phyloP scores from a whole-genome alignment of 2,113 vertebrate species.

The Anolis sagrei region DNA sequence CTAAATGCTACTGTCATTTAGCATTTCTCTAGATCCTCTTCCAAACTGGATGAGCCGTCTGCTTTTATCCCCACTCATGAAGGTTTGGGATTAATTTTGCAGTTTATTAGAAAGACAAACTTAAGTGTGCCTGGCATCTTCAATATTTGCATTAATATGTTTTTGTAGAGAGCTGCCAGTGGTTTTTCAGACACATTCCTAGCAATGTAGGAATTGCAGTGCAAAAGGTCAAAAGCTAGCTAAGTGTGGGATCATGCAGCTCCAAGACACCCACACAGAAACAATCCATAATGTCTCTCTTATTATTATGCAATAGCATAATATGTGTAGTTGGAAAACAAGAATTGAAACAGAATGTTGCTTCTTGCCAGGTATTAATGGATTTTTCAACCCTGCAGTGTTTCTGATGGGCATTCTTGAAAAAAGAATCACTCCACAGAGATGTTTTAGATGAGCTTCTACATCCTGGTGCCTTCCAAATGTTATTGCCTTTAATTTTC shows the following conservation, averaged over 20 bases:
- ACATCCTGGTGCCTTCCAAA: not conserved
- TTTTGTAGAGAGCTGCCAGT: not conserved
- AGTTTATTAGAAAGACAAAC: not conserved
- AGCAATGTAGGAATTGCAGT: not conserved
- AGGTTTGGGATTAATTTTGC: not conserved
- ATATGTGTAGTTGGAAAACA: not conserved
- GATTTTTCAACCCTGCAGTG: conserved; percentile 5
- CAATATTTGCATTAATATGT: not conserved
- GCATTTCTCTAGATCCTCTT: not conserved
- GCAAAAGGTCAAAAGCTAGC: conserved; percentile 15
- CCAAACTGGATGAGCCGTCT: not conserved
- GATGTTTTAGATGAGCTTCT: not conserved
- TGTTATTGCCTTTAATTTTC: not conserved
- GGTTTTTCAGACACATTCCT: conserved; percentile 45
- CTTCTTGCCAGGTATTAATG: conserved; percentile 22
- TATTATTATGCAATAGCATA: not conserved
- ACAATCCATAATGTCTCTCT: conserved; percentile 36
- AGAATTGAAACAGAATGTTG: not conserved
- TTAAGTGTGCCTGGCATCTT: not conserved
- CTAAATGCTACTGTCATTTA: not conserved
- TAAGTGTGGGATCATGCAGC: not conserved
- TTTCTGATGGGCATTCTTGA: conserved; percentile 11
- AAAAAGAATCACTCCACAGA: not conserved
- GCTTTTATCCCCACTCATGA: not conserved
- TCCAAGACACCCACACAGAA: not conserved